Conservation (phyloP, 2,888 invertebrate genomes). For the Chamaedrilus cognettii region DNA sequence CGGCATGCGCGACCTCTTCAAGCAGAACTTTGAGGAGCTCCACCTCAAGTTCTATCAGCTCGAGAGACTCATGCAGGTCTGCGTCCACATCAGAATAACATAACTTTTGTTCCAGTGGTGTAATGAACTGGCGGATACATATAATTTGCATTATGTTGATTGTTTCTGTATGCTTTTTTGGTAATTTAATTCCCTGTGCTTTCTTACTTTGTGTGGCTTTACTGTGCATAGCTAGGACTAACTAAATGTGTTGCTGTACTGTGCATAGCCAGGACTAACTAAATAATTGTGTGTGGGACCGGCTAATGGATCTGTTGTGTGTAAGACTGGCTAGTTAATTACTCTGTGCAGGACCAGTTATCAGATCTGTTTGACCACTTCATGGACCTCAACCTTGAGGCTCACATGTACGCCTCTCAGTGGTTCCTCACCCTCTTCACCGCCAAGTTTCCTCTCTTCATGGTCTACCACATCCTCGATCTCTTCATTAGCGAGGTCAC, state of each 20-base stretch:
- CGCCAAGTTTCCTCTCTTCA: constrained; percentile 85
- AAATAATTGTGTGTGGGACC: too few relatives aligned
- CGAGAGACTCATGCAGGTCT: constrained; percentile 81
- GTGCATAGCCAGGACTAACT: too few relatives aligned
- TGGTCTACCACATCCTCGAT: constrained; percentile 94
- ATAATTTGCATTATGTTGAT: too few relatives aligned
- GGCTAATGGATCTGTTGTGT: too few relatives aligned
- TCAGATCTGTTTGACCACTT: constrained; percentile 86
- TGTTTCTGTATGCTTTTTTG: too few relatives aligned
- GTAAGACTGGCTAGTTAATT: too few relatives aligned
- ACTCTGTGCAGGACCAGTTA: background rate
- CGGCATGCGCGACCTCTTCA: constrained; percentile 97
- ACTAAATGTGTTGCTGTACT: too few relatives aligned
- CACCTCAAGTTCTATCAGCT: constrained; percentile 94
- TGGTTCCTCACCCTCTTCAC: constrained; percentile 99
- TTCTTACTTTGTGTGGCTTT: too few relatives aligned
- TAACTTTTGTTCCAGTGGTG: background rate
- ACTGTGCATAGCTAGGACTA: too few relatives aligned
- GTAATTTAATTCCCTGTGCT: too few relatives aligned
- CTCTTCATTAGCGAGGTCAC: constrained; percentile 85
- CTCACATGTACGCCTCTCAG: constrained; percentile 96
- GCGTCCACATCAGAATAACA: constrained; percentile 40
- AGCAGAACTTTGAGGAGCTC: constrained; percentile 94
- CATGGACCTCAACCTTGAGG: constrained; percentile 86
- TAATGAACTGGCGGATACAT: too few relatives aligned